These are phyloP conservation scores for Lasioglossum leucozonium DNA, from an alignment of 2,888 invertebrate genomes.

Conservation along the genomic window DNA sequence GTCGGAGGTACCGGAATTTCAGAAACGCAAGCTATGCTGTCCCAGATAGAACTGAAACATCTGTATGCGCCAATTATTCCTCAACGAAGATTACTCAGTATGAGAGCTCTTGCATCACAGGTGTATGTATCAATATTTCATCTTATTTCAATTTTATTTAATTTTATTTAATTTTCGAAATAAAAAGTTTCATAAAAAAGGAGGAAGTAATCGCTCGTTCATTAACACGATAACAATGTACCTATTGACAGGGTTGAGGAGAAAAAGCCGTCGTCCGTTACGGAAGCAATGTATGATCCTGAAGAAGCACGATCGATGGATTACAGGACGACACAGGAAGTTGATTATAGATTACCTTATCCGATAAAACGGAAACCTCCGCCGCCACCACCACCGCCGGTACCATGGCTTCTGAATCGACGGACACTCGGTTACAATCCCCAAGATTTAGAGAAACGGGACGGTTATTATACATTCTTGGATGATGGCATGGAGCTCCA, in stretches of 20 bases:
- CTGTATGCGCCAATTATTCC: constrained; percentile 59
- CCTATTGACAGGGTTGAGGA: constrained; percentile 44
- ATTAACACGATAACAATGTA: background rate
- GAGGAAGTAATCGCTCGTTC: background rate
- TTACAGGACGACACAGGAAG: constrained; percentile 69
- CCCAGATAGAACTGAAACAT: constrained; percentile 66
- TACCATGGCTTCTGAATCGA: constrained; percentile 74
- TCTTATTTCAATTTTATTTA: too few relatives aligned
- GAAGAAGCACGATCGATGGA: constrained; percentile 50
- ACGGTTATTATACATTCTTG: constrained; percentile 70
- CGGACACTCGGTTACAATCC: constrained; percentile 71
- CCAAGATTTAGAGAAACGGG: constrained; percentile 65
- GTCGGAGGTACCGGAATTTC: constrained; percentile 63
- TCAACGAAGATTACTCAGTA: constrained; percentile 65
- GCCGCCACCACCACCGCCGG: constrained; percentile 52
- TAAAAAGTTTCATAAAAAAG: background rate
- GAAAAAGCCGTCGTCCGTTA: constrained; percentile 43
- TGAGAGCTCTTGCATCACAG: constrained; percentile 63
- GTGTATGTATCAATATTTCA: constrained; percentile 57
- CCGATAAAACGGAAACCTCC: constrained; percentile 52
- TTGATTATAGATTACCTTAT: constrained; percentile 66
- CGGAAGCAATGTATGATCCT: constrained; percentile 57
- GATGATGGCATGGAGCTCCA: constrained; percentile 75
- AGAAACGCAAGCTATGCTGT: constrained; percentile 70
- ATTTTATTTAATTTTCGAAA: too few relatives aligned